A percentile compares a stretch with the other conserved stretches of the same genome.
Conservation (phyloP, 2,888 invertebrate genomes). For the Zeuzera pyrina region DNA sequence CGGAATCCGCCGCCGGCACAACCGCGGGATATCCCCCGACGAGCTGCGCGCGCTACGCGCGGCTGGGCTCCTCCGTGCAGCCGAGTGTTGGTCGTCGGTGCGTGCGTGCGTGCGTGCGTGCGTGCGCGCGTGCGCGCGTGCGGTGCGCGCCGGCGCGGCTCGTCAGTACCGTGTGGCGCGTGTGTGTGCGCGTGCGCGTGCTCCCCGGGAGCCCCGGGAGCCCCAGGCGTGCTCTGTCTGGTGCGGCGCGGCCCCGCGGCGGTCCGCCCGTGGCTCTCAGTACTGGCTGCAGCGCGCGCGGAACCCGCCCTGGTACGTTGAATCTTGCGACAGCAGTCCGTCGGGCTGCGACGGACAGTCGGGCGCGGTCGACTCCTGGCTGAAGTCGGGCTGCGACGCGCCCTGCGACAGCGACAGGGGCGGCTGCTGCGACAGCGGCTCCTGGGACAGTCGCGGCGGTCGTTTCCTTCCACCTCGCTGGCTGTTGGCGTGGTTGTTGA, state of each 20-base stretch:
- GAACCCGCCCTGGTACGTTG: slow-evolving; percentile 85
- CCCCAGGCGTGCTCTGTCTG: slow-evolving; percentile 18
- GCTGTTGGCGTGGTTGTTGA: slow-evolving; percentile 81
- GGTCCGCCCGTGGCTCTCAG: slow-evolving; percentile 88
- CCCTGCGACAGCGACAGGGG: slow-evolving; percentile 81
- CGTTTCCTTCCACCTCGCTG: slow-evolving; percentile 77
- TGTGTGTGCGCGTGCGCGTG: background rate
- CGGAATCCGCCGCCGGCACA: slow-evolving; percentile 30
- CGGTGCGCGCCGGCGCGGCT: slow-evolving; percentile 25
- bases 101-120: too few relatives aligned
- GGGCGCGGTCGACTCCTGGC: slow-evolving; percentile 87
- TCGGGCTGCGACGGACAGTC: slow-evolving; percentile 96
- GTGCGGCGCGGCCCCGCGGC: slow-evolving; percentile 78
- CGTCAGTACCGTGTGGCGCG: background rate
- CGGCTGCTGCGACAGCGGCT: slow-evolving; percentile 82
- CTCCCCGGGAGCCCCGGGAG: background rate
- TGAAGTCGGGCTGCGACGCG: slow-evolving; percentile 81
- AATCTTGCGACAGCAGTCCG: slow-evolving; percentile 94
- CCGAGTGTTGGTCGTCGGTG: slow-evolving; percentile 16
- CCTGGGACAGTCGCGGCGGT: slow-evolving; percentile 73
- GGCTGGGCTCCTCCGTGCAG: slow-evolving; percentile 34
- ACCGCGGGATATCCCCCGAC: slow-evolving; percentile 17
- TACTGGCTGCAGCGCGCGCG: slow-evolving; percentile 79
- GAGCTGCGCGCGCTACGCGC: slow-evolving; percentile 18
- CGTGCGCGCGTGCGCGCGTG: too few relatives aligned